Evolutionary conservation across 2,888 invertebrate genomes (phyloP), one percentile per base, ranked within the genome.

Genomic region (Choristoneura rosaceana): DNA sequence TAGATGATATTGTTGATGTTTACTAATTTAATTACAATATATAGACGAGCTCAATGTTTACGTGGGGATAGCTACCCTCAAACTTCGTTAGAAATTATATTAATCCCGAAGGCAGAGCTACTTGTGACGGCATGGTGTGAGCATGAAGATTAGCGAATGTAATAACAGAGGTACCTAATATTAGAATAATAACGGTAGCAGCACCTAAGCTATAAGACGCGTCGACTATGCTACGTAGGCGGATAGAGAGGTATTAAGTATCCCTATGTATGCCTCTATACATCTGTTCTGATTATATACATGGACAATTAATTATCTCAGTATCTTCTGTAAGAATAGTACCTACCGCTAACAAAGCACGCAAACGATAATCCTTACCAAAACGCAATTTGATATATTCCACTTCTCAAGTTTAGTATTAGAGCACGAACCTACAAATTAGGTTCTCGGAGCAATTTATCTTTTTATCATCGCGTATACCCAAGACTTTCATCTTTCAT

Each of bases 401-500:
- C 52, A 4, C 41, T 41, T 25, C 25, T 55, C 41, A 50, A 55
- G n/a, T n/a, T n/a, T n/a, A n/a, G 52, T 65, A 65, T 52, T 41
- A 65, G 14, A 64, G 12, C 64, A 25, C 12, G 64, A 67, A 67
- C 15, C 50, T 65, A 52, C 38, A 52, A 60, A 60, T 47, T 60
- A 68, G 67, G 47, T 60, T 68, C 60, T 9, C 38, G 2, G 60
- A 47, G 38, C 59, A 68, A 68, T 60, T 60, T 47, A 68, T 61
- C 60, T 69, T 61, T 61, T 52, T 69, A 50, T 45, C 14, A 55
- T 17, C 38, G 47, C 45, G 34, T 33, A 62, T 62, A 45, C 61
- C 60, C 55, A 50, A 41, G 50, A n/a, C 50, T 61, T 61, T 69
- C 61, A 69, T 61, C 50, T 52, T 69, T 61, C 61, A 61, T 69